Percentiles rank a stretch among this genome's conserved stretches.
phyloP scores from a whole-genome alignment of 2,888 invertebrate species.

The Cyclophora albipunctata region DNA sequence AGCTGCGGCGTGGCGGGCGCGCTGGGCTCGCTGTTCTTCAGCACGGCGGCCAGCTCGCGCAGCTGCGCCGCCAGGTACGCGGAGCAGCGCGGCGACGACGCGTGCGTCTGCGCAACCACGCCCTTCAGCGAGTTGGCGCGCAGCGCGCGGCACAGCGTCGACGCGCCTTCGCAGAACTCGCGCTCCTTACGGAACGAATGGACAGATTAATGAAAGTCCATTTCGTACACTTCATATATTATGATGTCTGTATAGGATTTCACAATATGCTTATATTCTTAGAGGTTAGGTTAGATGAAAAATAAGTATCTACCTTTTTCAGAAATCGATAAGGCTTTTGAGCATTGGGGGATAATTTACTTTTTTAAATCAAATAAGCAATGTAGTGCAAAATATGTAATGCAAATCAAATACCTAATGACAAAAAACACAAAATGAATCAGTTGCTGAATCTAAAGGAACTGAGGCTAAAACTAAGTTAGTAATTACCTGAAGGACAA shows the following conservation, averaged over 20 bases:
- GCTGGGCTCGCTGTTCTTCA: constrained; percentile 47
- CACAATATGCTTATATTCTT: too few species aligned
- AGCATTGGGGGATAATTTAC: too few species aligned
- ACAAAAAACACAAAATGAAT: too few species aligned
- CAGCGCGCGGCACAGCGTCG: constrained; percentile 82
- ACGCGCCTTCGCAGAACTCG: constrained; percentile 87
- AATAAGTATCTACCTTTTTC: too few species aligned
- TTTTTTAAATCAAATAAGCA: too few species aligned
- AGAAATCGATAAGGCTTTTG: too few species aligned
- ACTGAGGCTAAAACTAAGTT: too few species aligned
- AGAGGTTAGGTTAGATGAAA: too few species aligned
- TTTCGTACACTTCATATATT: neutral
- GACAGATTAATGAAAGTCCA: neutral
- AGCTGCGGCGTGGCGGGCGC: constrained; percentile 56
- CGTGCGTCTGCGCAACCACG: constrained; percentile 85
- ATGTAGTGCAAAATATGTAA: too few species aligned
- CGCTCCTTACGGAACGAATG: constrained; percentile 75
- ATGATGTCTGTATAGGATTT: too few species aligned
- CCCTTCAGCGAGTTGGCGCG: constrained; percentile 79
- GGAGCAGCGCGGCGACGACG: constrained; percentile 85
- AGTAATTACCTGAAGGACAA: constrained; percentile 58
- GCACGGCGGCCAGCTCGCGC: constrained; percentile 52
- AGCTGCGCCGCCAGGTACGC: constrained; percentile 83
- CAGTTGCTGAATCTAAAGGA: too few species aligned
- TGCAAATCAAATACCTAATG: too few species aligned